phyloP scores from a whole-genome alignment of 2,113 vertebrate genomes.

The Elaphurus davidianus region DNA sequence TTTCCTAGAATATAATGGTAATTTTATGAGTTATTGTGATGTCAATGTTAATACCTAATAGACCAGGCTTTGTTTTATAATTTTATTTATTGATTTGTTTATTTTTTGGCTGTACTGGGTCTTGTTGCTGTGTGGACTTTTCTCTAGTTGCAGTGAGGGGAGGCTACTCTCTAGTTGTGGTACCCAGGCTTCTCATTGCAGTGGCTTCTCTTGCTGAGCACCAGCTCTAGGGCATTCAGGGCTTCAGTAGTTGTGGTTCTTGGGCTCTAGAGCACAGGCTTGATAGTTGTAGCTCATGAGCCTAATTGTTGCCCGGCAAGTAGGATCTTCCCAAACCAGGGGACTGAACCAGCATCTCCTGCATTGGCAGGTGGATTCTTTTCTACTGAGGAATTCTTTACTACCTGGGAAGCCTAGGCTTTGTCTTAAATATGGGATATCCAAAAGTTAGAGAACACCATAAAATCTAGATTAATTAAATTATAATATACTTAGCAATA shows the following conservation, averaged over 20 bases:
- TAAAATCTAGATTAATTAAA: slow-evolving; percentile 26
- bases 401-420: neutral
- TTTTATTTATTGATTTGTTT: neutral
- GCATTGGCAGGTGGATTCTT: neutral
- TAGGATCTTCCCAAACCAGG: neutral
- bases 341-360: neutral
- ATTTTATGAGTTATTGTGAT: neutral
- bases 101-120: neutral
- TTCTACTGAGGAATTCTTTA: neutral
- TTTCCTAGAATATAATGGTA: slow-evolving; percentile 4
- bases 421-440: slow-evolving; percentile 20
- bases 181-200: neutral
- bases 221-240: neutral
- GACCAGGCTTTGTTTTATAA: neutral
- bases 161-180: rapidly evolving
- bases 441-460: neutral
- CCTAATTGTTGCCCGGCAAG: neutral
- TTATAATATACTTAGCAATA: neutral
- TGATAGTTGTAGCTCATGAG: neutral
- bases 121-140: neutral
- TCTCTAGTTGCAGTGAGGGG: neutral
- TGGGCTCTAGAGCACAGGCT: neutral
- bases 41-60: neutral
- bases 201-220: neutral
- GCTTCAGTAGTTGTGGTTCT: neutral